Percentiles rank a stretch among this genome's conserved stretches.
Conservation (phyloP, 2,797 vertebrate species). For the Thunnus albacares region DNA sequence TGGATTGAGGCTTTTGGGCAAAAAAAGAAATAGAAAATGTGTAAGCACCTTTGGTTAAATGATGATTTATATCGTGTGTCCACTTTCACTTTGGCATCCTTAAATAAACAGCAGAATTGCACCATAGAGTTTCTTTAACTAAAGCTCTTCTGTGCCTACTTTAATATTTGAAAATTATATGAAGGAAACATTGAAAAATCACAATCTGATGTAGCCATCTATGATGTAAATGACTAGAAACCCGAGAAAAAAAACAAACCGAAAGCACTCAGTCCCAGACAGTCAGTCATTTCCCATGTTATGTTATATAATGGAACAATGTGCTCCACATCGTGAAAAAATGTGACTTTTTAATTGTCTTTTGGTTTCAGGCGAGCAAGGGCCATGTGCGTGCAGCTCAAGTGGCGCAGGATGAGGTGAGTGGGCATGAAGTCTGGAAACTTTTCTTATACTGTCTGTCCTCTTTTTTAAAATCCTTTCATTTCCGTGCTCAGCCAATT, state of each 20-base stretch:
- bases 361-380: constrained; percentile 88
- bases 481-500: constrained; percentile 35
- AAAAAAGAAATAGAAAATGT: background rate
- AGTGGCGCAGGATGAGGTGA: constrained; percentile 96
- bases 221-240: background rate
- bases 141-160: background rate
- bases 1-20: background rate
- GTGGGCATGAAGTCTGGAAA: constrained; percentile 47
- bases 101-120: background rate
- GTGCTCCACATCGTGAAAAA: background rate
- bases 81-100: too few relatives aligned
- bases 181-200: background rate
- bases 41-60: background rate
- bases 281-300: constrained; percentile 16
- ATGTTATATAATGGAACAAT: constrained; percentile 1
- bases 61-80: background rate
- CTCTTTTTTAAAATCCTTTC: constrained; percentile 9
- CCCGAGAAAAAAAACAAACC: background rate
- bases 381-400: constrained; percentile 91
- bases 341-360: constrained; percentile 29
- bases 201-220: background rate
- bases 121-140: too few relatives aligned
- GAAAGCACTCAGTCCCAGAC: background rate
- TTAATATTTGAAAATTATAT: background rate
- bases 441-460: background rate